Base-by-base conservation (phyloP, 1,140 invertebrate species). In the Forficula auricularia region DNA sequence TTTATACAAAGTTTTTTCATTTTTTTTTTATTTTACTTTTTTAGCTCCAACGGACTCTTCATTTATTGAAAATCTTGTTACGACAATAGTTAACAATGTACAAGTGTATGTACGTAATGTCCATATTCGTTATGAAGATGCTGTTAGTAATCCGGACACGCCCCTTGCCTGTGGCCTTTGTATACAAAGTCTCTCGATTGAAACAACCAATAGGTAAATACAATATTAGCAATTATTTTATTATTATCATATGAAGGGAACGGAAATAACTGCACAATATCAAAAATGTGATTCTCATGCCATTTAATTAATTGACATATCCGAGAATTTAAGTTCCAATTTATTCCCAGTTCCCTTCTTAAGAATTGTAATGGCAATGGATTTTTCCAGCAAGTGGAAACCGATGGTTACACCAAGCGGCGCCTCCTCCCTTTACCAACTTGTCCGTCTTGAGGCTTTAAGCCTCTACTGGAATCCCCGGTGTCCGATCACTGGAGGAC, bases 101-200 rank as follows among this genome's bases (percentile, higher is more conserved):
- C 81, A 86, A 63, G 72, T 89, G 20, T 80, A 73, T 44, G 66
- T 87, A 10, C 72, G 73, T 38, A 83, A 84, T 57, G 70, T 89
- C 39, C 83, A 89, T 58, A 69, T 89, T 38, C 67, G 84, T 51
- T 89, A 85, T 52, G 83, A 87, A 56, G 83, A 87, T 56, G 70
- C 70, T 13, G 62, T 77, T 46, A 72, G 71, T 38, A 75, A 73
- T 39, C 71, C 68, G 20, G 69, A 73, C 44, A 68, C 68, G 32
- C 71, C 77, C 7, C 65, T 84, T 53, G 73, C 80, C 1, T 79
- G 74, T 58, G 83, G 82, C 12, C 52, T 85, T n/a, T 84, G 81
- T 59, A 62, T 89, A 43, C 79, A 83, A 55, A 75, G 71, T 52
- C 63, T 87, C 40, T 79, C 78, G 10, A 72, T 83, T 38, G 75